Conservation (phyloP, 53 echinoderm and acorn worm genomes). For the Luidia sarsii region DNA sequence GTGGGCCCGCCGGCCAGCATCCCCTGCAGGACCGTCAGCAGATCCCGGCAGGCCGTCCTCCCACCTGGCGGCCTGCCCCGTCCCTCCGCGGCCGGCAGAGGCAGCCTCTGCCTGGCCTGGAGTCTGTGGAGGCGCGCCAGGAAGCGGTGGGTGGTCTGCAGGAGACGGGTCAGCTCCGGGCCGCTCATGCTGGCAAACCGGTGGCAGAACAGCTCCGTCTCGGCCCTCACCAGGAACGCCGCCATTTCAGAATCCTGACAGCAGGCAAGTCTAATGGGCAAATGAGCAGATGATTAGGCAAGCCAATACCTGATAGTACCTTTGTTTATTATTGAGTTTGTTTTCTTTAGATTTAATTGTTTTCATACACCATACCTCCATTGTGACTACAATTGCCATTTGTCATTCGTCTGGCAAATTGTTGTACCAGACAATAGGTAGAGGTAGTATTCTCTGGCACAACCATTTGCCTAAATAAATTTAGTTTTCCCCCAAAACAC, state of each 20-base stretch:
- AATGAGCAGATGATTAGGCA: too few relatives aligned
- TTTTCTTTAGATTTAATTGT: too few relatives aligned
- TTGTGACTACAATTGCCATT: too few relatives aligned
- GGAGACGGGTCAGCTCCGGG: conserved; percentile 63
- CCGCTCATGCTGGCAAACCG: conserved; percentile 83
- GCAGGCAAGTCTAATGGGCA: conserved; percentile 81
- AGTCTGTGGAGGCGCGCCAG: conserved; percentile 44
- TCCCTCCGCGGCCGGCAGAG: too few relatives aligned
- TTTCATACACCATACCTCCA: too few relatives aligned
- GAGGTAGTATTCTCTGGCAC: too few relatives aligned
- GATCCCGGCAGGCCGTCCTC: background rate
- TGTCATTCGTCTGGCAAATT: too few relatives aligned
- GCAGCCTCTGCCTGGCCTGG: background rate
- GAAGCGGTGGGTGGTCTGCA: conserved; percentile 81
- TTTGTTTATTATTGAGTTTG: too few relatives aligned
- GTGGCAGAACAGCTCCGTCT: conserved; percentile 85
- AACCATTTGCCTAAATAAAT: too few relatives aligned
- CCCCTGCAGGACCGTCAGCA: conserved; percentile 19
- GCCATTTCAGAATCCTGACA: conserved; percentile 69
- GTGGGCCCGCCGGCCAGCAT: conserved; percentile 16
- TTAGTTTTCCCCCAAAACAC: too few relatives aligned
- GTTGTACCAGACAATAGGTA: too few relatives aligned
- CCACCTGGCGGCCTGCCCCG: background rate
- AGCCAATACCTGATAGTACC: too few relatives aligned
- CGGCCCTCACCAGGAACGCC: conserved; percentile 70